Evolutionary conservation across 1,140 invertebrate genomes (phyloP).

Genomic region (Sesamia nonagrioides): DNA sequence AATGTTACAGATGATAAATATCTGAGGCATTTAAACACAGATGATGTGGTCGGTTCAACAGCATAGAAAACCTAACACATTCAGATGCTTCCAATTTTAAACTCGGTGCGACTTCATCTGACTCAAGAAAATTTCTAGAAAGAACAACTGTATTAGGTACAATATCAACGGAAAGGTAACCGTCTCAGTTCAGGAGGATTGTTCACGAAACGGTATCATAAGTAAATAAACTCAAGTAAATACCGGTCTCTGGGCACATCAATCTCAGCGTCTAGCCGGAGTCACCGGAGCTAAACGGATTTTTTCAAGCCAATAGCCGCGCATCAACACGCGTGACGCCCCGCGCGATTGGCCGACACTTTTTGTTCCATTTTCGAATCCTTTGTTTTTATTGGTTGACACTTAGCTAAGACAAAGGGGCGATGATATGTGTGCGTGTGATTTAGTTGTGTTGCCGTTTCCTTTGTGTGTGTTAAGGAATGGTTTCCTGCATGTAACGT

Average conservation of each 20-base stretch:
- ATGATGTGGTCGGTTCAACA: no score
- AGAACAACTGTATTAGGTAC: conserved; percentile 1
- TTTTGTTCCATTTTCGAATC: conserved; percentile 87
- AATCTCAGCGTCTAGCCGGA: conserved; percentile 83
- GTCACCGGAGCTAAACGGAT: conserved; percentile 84
- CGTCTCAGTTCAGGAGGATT: conserved; percentile 13
- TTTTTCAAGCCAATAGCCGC: conserved; percentile 86
- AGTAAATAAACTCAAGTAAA: conserved; percentile 67
- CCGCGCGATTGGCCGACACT: conserved; percentile 83
- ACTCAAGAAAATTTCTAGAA: conserved; percentile 2
- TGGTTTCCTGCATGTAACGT: conserved; percentile 75
- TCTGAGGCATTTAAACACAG: no score
- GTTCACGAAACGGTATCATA: conserved; percentile 46
- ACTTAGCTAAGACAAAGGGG: conserved; percentile 87
- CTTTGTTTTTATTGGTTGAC: conserved; percentile 88
- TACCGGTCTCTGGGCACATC: conserved; percentile 67
- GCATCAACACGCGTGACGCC: conserved; percentile 85
- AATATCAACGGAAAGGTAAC: background rate
- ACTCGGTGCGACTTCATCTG: no score
- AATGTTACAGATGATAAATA: background rate
- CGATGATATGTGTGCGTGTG: conserved; percentile 76
- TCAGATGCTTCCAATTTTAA: background rate
- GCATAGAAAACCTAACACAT: no score
- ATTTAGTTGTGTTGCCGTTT: conserved; percentile 65
- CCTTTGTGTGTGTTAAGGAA: conserved; percentile 76